A percentile compares a stretch with the other conserved stretches of the same genome.
Evolutionary conservation across 2,113 vertebrate species (phyloP).

Genomic region (Bostrychus sinensis): DNA sequence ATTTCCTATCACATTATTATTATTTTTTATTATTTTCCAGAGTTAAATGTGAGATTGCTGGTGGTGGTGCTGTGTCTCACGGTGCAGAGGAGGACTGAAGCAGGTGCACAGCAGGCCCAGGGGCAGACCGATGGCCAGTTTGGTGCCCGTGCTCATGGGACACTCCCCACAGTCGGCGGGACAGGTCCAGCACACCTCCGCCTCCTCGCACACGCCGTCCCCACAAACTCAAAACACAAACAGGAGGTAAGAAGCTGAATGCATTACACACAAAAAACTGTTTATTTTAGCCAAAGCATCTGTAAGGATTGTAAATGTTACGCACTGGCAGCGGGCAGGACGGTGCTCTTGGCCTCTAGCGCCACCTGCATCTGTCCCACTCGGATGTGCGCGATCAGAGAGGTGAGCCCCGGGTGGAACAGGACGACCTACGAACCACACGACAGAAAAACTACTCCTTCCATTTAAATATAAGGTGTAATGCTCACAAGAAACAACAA

Average conservation of each 20-base stretch:
- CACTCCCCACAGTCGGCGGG: conserved; percentile 84
- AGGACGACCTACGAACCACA: conserved; percentile 77
- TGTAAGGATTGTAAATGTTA: no score
- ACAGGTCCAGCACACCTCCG: conserved; percentile 81
- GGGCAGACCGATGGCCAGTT: conserved; percentile 78
- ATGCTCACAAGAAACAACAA: no score
- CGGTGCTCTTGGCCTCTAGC: conserved; percentile 84
- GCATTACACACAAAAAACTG: background rate
- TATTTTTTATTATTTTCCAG: no score
- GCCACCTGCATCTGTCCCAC: conserved; percentile 85
- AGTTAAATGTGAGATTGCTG: no score
- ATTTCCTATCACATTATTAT: no score
- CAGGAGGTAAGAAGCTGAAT: background rate
- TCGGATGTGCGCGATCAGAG: conserved; percentile 84
- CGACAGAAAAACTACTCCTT: background rate
- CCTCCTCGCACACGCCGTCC: conserved; percentile 80
- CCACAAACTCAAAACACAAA: conserved; percentile 77
- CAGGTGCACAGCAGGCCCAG: conserved; percentile 78
- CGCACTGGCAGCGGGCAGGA: conserved; percentile 81
- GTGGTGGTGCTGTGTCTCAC: conserved; percentile 61
- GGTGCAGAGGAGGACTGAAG: conserved; percentile 75
- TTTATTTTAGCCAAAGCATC: background rate
- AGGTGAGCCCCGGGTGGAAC: conserved; percentile 81
- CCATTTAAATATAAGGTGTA: no score
- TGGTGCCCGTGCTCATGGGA: conserved; percentile 71